phyloP scores from a whole-genome alignment of 2,113 vertebrate species.

The Saiga tatarica region DNA sequence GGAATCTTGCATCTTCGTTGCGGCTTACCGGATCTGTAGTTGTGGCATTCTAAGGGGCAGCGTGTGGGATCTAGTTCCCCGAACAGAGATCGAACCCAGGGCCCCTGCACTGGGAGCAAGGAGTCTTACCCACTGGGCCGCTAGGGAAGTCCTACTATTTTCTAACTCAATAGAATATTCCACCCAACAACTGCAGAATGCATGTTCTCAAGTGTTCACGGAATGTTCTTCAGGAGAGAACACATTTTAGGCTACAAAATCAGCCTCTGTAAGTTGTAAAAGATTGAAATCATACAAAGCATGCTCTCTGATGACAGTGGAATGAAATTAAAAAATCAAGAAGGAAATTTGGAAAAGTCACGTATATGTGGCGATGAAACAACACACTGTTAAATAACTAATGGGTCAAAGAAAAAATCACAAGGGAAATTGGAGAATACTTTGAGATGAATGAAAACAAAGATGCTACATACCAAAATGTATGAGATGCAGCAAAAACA shows the following conservation, averaged over 20 bases:
- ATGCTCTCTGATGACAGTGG: not conserved
- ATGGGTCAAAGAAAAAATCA: not conserved
- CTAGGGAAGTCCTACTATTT: not conserved
- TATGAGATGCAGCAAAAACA: slow-evolving; percentile 7
- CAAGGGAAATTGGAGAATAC: not conserved
- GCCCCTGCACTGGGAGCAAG: not conserved
- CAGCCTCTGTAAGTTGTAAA: not conserved
- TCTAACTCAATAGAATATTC: not conserved
- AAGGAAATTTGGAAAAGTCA: slow-evolving; percentile 33
- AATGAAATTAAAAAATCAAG: not conserved
- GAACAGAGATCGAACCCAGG: not conserved
- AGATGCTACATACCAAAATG: not conserved
- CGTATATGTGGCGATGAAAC: slow-evolving; percentile 33
- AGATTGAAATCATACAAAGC: not conserved
- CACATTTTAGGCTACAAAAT: not conserved
- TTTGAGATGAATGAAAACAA: not conserved
- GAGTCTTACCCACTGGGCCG: not conserved
- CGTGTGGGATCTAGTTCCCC: not conserved
- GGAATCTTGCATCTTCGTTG: not conserved
- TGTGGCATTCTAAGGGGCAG: too few species aligned
- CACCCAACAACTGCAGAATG: not conserved
- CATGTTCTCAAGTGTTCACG: not conserved
- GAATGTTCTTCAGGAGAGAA: not conserved
- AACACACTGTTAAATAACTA: not conserved
- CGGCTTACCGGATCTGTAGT: not conserved